phyloP scores from a whole-genome alignment of 1,140 invertebrate species.

The Aculops lycopersici region DNA sequence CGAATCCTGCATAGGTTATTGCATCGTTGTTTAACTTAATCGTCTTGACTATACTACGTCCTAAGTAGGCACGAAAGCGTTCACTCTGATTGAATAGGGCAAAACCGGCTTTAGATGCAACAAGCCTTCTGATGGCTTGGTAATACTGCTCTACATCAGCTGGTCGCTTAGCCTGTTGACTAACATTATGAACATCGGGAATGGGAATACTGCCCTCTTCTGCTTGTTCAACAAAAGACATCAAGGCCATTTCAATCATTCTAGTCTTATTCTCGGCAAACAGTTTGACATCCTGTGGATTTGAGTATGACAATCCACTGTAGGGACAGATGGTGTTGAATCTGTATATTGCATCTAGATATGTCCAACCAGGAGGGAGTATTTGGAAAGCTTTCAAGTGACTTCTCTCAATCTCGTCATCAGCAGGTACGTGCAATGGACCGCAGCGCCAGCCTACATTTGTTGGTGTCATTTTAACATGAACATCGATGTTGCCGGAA shows the following conservation, averaged over 20 bases:
- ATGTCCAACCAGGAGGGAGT: conserved; percentile 31
- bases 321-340: conserved; percentile 95
- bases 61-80: conserved; percentile 73
- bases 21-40: conserved; percentile 53
- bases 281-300: conserved; percentile 72
- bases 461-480: conserved; percentile 53
- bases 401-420: conserved; percentile 68
- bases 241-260: conserved; percentile 46
- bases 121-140: conserved; percentile 57
- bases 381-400: conserved; percentile 49
- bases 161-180: background rate
- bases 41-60: conserved; percentile 58
- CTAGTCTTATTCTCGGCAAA: conserved; percentile 98
- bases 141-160: conserved; percentile 48
- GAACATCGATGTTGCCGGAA: conserved; percentile 84
- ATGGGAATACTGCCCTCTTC: conserved; percentile 24
- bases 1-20: conserved; percentile 74
- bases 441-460: conserved; percentile 51
- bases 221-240: conserved; percentile 34
- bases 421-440: conserved; percentile 49
- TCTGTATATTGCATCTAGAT: conserved; percentile 31
- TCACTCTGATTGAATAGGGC: conserved; percentile 63
- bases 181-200: conserved; percentile 29
- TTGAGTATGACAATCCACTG: conserved; percentile 74
- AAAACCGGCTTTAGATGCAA: conserved; percentile 90